Conservation (phyloP, 2,113 vertebrate genomes). For the Collichthys lucidus region DNA sequence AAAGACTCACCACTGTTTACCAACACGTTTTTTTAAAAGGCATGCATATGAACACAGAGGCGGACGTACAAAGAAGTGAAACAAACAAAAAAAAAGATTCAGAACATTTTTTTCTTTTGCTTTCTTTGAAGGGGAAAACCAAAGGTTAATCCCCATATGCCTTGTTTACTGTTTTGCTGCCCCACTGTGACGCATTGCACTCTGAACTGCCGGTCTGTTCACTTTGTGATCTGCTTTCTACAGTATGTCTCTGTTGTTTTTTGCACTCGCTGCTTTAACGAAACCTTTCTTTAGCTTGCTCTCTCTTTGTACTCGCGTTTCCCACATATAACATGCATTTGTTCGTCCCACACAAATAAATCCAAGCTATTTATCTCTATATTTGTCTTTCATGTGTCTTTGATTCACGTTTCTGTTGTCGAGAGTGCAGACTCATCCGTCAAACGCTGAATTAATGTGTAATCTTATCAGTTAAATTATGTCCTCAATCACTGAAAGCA, state of each 20-base stretch:
- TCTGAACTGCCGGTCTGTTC: conserved; percentile 14
- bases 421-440: not conserved
- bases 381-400: not conserved
- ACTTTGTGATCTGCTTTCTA: conserved; percentile 16
- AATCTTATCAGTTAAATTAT: not conserved
- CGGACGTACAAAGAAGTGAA: not conserved
- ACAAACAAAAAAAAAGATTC: conserved; percentile 12
- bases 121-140: conserved; percentile 28
- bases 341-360: not conserved
- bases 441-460: conserved; percentile 2
- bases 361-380: not conserved
- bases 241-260: conserved; percentile 18
- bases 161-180: conserved; percentile 26
- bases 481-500: not conserved
- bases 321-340: not conserved
- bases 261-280: not conserved
- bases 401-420: not conserved
- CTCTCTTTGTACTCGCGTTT: not conserved
- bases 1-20: conserved; percentile 23
- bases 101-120: conserved; percentile 8
- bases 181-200: conserved; percentile 27
- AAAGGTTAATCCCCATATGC: conserved; percentile 37
- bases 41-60: not conserved
- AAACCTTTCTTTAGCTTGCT: not conserved
- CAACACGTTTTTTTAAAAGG: not conserved